Conservation (phyloP, 2,113 vertebrate species). For the Syrrhaptes paradoxus region DNA sequence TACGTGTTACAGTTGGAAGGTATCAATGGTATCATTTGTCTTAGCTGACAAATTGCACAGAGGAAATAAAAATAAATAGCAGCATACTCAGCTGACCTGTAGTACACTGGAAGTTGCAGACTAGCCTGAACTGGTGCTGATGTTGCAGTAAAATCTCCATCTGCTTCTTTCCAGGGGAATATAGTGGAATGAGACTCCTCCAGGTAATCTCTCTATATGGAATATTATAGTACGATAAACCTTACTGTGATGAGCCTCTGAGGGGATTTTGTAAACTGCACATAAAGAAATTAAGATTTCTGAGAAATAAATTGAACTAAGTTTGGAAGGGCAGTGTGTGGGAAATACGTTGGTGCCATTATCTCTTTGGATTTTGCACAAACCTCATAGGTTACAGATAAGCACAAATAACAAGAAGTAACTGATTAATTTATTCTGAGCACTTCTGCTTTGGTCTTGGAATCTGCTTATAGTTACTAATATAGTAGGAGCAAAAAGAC, state of each 20-base stretch:
- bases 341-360: neutral
- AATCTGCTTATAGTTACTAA: neutral
- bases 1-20: neutral
- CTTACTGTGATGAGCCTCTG: neutral
- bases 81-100: neutral
- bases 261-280: neutral
- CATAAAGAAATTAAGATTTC: neutral
- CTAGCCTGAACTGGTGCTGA: neutral
- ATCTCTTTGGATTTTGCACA: neutral
- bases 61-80: neutral
- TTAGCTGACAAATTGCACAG: neutral
- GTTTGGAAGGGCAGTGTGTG: neutral
- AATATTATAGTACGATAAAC: neutral
- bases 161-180: neutral
- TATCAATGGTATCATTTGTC: fast-evolving
- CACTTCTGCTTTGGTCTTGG: neutral
- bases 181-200: neutral
- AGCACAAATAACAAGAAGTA: neutral
- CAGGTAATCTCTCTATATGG: neutral
- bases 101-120: neutral
- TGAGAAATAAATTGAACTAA: neutral
- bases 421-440: neutral
- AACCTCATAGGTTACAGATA: neutral
- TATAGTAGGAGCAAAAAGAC: neutral
- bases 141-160: neutral